Percentiles rank a stretch among this genome's conserved stretches.
Conservation (phyloP, 2,797 vertebrate genomes). For the Coregonus suidteri region DNA sequence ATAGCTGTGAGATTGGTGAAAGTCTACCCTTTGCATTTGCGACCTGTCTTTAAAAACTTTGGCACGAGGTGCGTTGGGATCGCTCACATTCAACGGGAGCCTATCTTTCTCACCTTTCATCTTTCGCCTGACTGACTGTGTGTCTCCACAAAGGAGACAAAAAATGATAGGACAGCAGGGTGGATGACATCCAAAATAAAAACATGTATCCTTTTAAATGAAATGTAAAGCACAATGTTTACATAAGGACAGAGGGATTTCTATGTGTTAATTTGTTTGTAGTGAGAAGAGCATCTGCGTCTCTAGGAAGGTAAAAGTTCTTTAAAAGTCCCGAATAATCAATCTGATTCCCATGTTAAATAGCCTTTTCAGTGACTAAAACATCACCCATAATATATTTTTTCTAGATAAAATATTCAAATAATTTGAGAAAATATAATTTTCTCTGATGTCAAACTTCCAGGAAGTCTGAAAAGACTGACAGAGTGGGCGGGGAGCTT, state of each 20-base stretch:
- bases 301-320: constrained; percentile 47
- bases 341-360: no score
- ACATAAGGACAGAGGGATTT: no score
- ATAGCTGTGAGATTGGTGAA: constrained; percentile 44
- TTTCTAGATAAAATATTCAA: no score
- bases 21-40: constrained; percentile 25
- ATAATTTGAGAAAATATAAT: no score
- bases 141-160: neutral
- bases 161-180: neutral
- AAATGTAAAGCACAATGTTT: no score
- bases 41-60: constrained; percentile 35
- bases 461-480: no score
- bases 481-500: no score
- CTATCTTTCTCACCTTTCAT: constrained; percentile 40
- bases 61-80: constrained; percentile 16
- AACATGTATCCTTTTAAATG: neutral
- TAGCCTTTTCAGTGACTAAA: no score
- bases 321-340: no score
- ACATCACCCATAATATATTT: no score
- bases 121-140: constrained; percentile 44
- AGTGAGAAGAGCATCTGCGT: constrained; percentile 48
- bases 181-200: neutral
- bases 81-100: constrained; percentile 35
- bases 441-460: no score
- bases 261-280: constrained; percentile 13